A percentile compares a stretch with the other conserved stretches of the same genome.
Conservation (phyloP, 2,113 vertebrate genomes). For the Stercorarius parasiticus region DNA sequence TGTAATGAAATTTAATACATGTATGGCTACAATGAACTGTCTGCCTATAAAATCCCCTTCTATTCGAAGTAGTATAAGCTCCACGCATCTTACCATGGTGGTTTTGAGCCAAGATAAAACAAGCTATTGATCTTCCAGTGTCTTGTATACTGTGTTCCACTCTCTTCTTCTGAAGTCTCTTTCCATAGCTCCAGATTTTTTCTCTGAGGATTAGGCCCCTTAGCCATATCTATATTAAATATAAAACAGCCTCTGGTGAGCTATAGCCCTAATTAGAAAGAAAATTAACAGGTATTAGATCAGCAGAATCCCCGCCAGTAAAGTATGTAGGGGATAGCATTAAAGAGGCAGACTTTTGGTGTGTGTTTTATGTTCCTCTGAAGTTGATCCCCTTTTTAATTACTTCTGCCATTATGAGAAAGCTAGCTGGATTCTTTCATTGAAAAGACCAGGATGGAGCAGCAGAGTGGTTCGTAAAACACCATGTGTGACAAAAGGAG, state of each 20-base stretch:
- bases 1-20: background rate
- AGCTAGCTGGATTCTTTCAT: background rate
- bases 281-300: background rate
- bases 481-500: background rate
- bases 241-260: background rate
- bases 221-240: conserved; percentile 1
- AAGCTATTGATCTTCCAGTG: background rate
- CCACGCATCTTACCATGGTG: background rate
- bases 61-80: background rate
- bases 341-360: conserved; percentile 22
- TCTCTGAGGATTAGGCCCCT: background rate
- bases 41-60: background rate
- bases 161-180: background rate
- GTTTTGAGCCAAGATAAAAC: background rate
- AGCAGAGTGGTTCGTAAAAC: background rate
- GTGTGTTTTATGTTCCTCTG: conserved; percentile 1
- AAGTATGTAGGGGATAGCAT: background rate
- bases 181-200: background rate
- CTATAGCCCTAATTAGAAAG: background rate
- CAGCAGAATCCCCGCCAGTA: conserved; percentile 12
- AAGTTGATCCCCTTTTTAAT: conserved; percentile 45
- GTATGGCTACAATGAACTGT: background rate
- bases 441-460: background rate
- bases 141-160: fast-evolving
- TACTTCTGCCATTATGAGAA: conserved; percentile 23